phyloP scores from a whole-genome alignment of 2,888 invertebrate species.

The Perizoma affinitatum region DNA sequence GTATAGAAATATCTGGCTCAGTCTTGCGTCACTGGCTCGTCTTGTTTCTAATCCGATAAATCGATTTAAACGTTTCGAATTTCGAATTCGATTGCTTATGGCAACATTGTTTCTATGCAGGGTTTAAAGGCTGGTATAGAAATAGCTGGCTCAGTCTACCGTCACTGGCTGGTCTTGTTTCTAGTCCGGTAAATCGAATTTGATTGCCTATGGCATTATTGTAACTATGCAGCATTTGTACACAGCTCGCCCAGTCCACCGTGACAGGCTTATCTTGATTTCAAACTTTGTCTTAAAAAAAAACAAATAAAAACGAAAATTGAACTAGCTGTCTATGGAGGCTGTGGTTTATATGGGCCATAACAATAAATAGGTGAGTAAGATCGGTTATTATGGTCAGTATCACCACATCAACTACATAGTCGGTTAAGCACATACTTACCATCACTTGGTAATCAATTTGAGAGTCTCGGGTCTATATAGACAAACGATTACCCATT shows the following conservation, averaged over 20 bases:
- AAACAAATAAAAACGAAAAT: not conserved
- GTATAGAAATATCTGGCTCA: too few species aligned
- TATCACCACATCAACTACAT: constrained; percentile 34
- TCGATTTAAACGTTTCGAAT: too few species aligned
- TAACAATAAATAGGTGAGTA: constrained; percentile 37
- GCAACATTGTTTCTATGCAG: too few species aligned
- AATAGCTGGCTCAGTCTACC: constrained; percentile 7
- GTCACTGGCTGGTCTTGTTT: too few species aligned
- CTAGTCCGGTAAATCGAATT: constrained; percentile 65
- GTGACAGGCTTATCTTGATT: too few species aligned
- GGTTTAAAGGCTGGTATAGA: constrained; percentile 21
- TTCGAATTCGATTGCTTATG: too few species aligned
- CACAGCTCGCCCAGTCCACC: too few species aligned
- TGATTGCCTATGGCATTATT: constrained; percentile 68
- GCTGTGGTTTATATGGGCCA: constrained; percentile 41
- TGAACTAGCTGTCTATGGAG: constrained; percentile 24
- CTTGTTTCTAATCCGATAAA: too few species aligned
- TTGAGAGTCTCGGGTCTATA: constrained; percentile 13
- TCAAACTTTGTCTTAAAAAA: too few species aligned
- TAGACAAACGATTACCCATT: too few species aligned
- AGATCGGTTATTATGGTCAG: constrained; percentile 32
- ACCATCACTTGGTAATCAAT: constrained; percentile 32
- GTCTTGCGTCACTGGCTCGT: too few species aligned
- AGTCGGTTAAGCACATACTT: constrained; percentile 31
- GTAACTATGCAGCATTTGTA: constrained; percentile 47